Base-by-base conservation (phyloP, 1,140 invertebrate genomes). In the Palaemon carinicauda region DNA sequence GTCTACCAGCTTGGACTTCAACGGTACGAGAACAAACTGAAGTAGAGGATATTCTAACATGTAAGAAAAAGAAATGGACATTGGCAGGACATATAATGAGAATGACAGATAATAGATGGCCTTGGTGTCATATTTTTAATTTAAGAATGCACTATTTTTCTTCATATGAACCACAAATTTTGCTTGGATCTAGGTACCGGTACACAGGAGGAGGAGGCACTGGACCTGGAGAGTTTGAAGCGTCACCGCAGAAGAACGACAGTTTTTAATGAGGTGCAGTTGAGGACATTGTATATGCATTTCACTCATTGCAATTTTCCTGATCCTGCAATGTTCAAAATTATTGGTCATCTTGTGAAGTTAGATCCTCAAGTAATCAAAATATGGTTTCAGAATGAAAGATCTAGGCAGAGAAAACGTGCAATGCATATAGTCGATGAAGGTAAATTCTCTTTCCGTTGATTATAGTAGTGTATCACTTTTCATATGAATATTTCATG, bases 341-440 rank as follows among this genome's bases (percentile, higher is more conserved):
- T 89, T 24, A 83, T 89, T 74, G 86, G 87, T 21, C 78, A 84
- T 24, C 80, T 89, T n/a, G 88, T 84, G 17, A 80, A 87, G 10
- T 65, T 89, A 19, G 86, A 87, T 54, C 82, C 89, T 4, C 87
- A 87, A 31, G 89, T 89, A 54, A 89, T 89, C 65, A 89, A 89
- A 71, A 89, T 89, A 2, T 89, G 89, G 89, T 89, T 89, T 60
- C 89, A 89, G 82, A 89, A 89, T 87, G 89, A 89, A 71, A 24
- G 89, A 33, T 89, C 89, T 1, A 86, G 89, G 51, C 89, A 89
- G 74, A 71, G 89, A 75, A 89, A 86, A 71, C 41, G 86, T 33
- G 89, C 86, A 4, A 52, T 54, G 7, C 81, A 88, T 50, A 73
- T 87, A 60, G 73, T 88, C 17, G 89, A 87, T 78, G 87, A 88